Percentiles rank a stretch among this genome's conserved stretches.
phyloP scores from a whole-genome alignment of 2,113 vertebrate species.

The Anarrhichthys ocellatus region DNA sequence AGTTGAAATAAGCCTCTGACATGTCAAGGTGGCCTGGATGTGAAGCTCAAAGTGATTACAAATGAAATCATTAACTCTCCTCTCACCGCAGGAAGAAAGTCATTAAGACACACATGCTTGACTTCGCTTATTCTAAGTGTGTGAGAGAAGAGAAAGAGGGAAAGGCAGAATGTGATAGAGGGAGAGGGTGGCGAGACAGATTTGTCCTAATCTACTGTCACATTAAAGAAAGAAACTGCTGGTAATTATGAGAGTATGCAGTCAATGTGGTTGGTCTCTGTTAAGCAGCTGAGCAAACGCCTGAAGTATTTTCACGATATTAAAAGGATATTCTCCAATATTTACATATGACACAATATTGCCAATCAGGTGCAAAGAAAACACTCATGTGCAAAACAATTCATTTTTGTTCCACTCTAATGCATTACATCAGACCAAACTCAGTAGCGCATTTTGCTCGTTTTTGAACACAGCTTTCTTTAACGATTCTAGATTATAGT shows the following conservation, averaged over 20 bases:
- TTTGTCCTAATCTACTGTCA: conserved; percentile 25
- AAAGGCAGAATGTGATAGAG: conserved; percentile 17
- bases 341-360: neutral
- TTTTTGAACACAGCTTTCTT: neutral
- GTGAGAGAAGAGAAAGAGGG: neutral
- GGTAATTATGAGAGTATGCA: neutral
- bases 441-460: neutral
- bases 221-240: neutral
- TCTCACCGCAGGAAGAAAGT: conserved; percentile 64
- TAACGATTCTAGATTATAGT: neutral
- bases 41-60: conserved; percentile 68
- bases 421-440: neutral
- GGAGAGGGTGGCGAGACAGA: neutral
- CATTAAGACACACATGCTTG: conserved; percentile 64
- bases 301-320: neutral
- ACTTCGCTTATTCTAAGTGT: conserved; percentile 26
- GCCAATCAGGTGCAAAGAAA: neutral
- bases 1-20: conserved; percentile 61
- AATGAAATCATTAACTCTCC: conserved; percentile 73
- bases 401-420: neutral
- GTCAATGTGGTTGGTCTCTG: neutral
- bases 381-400: neutral
- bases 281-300: neutral
- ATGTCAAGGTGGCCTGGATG: conserved; percentile 72
- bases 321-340: neutral